Conservation (phyloP, 2,113 vertebrate species). For the Burhinus bistriatus region DNA sequence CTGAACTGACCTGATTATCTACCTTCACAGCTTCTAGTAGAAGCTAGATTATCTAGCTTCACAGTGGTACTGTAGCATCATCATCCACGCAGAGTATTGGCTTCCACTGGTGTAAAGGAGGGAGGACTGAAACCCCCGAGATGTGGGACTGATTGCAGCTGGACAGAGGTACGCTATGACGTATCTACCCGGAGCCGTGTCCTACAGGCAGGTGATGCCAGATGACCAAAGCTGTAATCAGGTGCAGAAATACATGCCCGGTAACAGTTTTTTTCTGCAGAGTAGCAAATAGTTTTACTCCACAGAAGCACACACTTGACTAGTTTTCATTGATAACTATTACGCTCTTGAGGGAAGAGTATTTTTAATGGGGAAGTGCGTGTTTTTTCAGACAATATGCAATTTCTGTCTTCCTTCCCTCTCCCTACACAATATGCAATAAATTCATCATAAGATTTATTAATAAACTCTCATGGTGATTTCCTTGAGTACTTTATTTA, state of each 20-base stretch:
- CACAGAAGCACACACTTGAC: neutral
- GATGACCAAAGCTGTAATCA: neutral
- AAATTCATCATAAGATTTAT: neutral
- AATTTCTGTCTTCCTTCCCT: neutral
- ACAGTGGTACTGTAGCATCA: neutral
- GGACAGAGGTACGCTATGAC: neutral
- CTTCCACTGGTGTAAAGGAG: neutral
- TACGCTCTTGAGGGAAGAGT: neutral
- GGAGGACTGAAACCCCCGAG: neutral
- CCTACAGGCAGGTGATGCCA: neutral
- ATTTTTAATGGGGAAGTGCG: neutral
- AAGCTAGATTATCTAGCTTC: neutral
- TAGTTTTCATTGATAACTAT: neutral
- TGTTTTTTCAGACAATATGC: neutral
- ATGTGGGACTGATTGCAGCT: neutral
- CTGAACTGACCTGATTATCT: neutral
- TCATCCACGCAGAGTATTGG: neutral
- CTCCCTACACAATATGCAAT: neutral
- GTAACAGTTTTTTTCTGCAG: neutral
- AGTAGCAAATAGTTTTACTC: neutral
- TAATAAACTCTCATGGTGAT: neutral
- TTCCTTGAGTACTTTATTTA: constrained; percentile 9
- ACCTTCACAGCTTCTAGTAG: neutral
- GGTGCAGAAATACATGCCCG: neutral
- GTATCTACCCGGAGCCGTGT: neutral